Evolutionary conservation across 2,113 vertebrate genomes (phyloP).

Genomic region (Cinclus mexicanus): DNA sequence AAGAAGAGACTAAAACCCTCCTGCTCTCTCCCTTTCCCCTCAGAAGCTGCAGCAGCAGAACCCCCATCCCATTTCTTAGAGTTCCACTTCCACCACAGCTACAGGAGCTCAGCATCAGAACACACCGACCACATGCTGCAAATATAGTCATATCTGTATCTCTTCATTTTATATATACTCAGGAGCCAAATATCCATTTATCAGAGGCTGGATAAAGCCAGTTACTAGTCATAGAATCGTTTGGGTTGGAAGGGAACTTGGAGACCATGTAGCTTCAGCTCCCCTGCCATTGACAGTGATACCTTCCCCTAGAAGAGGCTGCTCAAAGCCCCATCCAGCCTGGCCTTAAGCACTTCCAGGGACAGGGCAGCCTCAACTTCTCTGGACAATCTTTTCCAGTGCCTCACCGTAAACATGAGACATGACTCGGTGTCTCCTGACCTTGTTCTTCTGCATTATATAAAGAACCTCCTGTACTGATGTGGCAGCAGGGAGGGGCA

Average conservation of each 20-base stretch:
- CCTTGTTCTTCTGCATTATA: not conserved
- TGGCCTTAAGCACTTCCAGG: not conserved
- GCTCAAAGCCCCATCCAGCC: not conserved
- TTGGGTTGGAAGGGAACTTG: not conserved
- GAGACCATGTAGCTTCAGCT: not conserved
- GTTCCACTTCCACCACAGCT: not conserved
- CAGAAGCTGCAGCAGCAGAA: not conserved
- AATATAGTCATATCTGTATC: not conserved
- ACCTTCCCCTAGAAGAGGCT: not conserved
- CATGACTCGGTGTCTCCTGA: not conserved
- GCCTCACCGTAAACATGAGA: not conserved
- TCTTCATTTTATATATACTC: not conserved
- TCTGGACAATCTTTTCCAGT: not conserved
- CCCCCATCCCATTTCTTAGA: not conserved
- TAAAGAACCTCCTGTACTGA: fast-evolving
- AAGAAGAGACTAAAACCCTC: fast-evolving
- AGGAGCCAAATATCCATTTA: not conserved
- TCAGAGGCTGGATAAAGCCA: not conserved
- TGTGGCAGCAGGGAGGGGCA: not conserved
- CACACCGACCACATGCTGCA: not conserved
- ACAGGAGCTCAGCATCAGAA: not conserved
- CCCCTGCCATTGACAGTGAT: no score
- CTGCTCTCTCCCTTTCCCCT: not conserved
- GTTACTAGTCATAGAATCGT: not conserved
- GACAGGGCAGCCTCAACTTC: not conserved